Evolutionary conservation across 2,888 invertebrate species (phyloP).

Genomic region (Melieria omissa): DNA sequence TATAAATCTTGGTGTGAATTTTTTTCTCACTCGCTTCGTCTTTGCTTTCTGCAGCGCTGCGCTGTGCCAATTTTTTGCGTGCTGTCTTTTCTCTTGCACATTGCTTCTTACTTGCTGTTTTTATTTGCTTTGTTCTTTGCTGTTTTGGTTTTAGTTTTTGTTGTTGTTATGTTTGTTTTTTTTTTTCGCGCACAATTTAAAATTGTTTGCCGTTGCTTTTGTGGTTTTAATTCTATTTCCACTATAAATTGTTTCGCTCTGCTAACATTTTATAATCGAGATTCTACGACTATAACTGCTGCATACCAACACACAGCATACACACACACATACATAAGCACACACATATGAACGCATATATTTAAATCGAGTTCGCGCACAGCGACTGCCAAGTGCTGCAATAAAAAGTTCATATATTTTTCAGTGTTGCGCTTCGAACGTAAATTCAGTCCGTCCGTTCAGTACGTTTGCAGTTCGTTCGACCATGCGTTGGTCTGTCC

Average conservation of each 20-base stretch:
- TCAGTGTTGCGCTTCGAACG: not conserved
- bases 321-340: not conserved
- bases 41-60: not conserved
- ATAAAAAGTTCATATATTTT: not conserved
- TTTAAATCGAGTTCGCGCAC: not conserved
- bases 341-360: not conserved
- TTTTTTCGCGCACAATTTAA: too few relatives aligned
- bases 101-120: not conserved
- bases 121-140: not conserved
- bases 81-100: not conserved
- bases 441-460: too few relatives aligned
- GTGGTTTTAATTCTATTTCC: slow-evolving; percentile 63
- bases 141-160: not conserved
- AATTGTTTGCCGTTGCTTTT: slow-evolving; percentile 43
- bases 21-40: not conserved
- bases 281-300: not conserved
- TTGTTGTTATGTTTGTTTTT: slow-evolving; percentile 42
- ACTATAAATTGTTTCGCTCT: slow-evolving; percentile 61
- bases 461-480: too few relatives aligned
- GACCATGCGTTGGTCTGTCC: too few relatives aligned
- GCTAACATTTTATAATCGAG: slow-evolving; percentile 55
- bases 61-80: slow-evolving; percentile 1
- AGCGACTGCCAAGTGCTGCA: not conserved
- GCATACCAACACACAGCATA: not conserved
- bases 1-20: not conserved